phyloP scores from a whole-genome alignment of 2,888 invertebrate genomes.

The Aphodius granarius region DNA sequence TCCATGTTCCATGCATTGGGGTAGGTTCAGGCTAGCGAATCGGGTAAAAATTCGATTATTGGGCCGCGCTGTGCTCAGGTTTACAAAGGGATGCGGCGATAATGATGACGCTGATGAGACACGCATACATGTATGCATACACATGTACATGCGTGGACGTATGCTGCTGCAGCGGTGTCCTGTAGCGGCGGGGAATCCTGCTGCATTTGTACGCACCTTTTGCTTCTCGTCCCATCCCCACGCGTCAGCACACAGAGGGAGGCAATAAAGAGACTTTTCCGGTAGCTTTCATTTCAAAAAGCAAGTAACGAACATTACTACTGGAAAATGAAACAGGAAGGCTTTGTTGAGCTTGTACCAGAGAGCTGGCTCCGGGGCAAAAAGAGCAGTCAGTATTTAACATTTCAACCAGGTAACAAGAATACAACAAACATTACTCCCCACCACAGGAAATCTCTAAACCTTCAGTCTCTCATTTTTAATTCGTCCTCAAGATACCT shows the following conservation, averaged over 20 bases:
- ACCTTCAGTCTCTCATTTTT: background rate
- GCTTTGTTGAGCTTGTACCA: constrained; percentile 44
- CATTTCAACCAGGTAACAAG: constrained; percentile 14
- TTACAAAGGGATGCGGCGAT: constrained; percentile 21
- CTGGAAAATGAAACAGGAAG: constrained; percentile 47
- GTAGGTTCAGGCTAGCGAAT: background rate
- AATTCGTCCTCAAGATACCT: background rate
- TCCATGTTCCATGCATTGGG: background rate
- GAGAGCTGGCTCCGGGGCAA: constrained; percentile 41
- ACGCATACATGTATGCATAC: constrained; percentile 27
- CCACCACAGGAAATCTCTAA: background rate
- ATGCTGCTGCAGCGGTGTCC: background rate
- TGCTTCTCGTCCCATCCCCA: constrained; percentile 9
- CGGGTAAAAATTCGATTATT: constrained; percentile 33
- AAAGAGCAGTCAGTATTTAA: constrained; percentile 38
- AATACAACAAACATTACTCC: constrained; percentile 7
- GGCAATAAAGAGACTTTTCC: constrained; percentile 47
- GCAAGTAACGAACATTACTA: constrained; percentile 42
- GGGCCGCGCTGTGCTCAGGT: constrained; percentile 19
- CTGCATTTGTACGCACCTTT: constrained; percentile 4
- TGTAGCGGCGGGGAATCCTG: too few species aligned
- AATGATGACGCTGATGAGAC: constrained; percentile 20
- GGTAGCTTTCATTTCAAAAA: constrained; percentile 49
- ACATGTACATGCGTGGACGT: constrained; percentile 22
- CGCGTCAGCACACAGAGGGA: constrained; percentile 20